A percentile compares a stretch with the other conserved stretches of the same genome.
Evolutionary conservation across 2,113 vertebrate species (phyloP).

Genomic region (Rhynchomys soricoides): DNA sequence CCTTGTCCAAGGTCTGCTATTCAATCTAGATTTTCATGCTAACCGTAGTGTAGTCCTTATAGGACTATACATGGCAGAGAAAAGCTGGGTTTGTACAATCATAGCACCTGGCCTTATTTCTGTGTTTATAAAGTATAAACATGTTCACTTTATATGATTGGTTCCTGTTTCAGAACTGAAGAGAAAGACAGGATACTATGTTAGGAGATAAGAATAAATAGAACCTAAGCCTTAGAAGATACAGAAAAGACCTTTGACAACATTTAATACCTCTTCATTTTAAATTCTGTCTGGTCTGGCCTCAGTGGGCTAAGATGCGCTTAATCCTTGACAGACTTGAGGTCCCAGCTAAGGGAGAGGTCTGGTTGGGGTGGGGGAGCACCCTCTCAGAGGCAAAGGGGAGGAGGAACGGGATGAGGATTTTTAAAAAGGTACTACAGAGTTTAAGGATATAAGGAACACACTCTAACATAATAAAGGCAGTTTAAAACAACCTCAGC

Average conservation of each 20-base stretch:
- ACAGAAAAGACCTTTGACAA: neutral
- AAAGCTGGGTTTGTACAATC: neutral
- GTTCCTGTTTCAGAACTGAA: conserved; percentile 45
- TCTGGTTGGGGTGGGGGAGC: too few species aligned
- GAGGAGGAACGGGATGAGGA: too few species aligned
- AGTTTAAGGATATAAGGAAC: neutral
- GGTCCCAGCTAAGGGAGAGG: too few species aligned
- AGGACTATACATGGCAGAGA: conserved; percentile 49
- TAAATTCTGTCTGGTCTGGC: neutral
- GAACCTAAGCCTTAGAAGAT: neutral
- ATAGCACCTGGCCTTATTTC: conserved; percentile 2
- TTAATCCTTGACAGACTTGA: too few species aligned
- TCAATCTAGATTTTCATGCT: conserved; percentile 23
- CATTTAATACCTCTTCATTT: neutral
- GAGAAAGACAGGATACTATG: neutral
- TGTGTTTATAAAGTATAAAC: conserved; percentile 42
- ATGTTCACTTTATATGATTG: neutral
- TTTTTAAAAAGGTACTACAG: neutral
- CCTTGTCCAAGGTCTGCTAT: neutral
- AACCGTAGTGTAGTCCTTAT: neutral
- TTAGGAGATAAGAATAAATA: conserved; percentile 32
- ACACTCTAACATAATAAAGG: too few species aligned
- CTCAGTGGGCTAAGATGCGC: too few species aligned
- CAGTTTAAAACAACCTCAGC: neutral
- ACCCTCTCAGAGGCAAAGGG: too few species aligned